Evolutionary conservation across 2,888 invertebrate species (phyloP).

Genomic region (Hyposoter dolosus): DNA sequence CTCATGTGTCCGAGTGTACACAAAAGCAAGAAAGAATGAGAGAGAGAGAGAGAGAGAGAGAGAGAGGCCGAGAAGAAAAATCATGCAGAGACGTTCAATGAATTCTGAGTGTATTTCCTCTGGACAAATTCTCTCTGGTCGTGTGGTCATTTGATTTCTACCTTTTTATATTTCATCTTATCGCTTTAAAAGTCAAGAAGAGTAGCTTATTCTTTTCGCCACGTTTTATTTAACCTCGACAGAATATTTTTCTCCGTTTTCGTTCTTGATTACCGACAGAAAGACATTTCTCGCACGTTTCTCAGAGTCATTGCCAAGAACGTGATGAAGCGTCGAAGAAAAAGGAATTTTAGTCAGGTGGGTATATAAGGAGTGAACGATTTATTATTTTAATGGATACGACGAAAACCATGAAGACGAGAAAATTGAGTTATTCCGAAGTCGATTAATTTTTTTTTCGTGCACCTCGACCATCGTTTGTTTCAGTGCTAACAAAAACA

Average conservation of each 20-base stretch:
- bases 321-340: neutral
- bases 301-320: constrained; percentile 9
- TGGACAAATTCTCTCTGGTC: constrained; percentile 29
- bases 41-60: constrained; percentile 11
- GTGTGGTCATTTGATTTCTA: constrained; percentile 7
- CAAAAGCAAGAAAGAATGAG: neutral
- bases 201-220: constrained; percentile 55
- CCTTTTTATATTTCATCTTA: constrained; percentile 29
- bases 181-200: constrained; percentile 5
- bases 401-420: constrained; percentile 21
- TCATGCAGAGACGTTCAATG: constrained; percentile 48
- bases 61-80: constrained; percentile 1
- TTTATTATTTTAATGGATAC: constrained; percentile 37
- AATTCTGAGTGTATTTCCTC: constrained; percentile 53
- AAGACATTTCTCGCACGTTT: constrained; percentile 21
- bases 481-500: neutral
- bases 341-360: constrained; percentile 20
- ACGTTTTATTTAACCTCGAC: constrained; percentile 48
- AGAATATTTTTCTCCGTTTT: constrained; percentile 8
- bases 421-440: constrained; percentile 46
- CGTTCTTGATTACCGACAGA: constrained; percentile 17
- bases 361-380: neutral
- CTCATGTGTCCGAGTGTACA: constrained; percentile 18
- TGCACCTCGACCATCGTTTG: neutral
- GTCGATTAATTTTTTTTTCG: neutral